phyloP scores from a whole-genome alignment of 1,140 invertebrate species.

The Drosophila bipectinata region DNA sequence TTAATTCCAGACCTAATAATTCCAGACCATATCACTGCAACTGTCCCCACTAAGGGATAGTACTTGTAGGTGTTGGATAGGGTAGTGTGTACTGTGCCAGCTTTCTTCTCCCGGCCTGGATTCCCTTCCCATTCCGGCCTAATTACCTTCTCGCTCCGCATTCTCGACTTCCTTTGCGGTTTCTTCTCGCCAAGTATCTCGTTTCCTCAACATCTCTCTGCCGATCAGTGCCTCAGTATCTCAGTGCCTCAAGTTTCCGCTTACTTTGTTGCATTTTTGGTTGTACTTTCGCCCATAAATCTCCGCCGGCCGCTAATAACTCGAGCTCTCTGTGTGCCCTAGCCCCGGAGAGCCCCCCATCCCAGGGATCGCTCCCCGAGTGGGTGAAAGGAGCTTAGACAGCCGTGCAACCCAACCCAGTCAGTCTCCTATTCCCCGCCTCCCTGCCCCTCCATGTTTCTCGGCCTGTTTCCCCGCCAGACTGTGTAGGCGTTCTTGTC shows the following conservation, averaged over 20 bases:
- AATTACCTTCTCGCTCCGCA: conserved; percentile 24
- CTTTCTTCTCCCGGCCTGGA: conserved; percentile 27
- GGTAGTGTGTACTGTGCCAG: background rate
- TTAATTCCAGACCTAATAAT: background rate
- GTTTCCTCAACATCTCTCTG: background rate
- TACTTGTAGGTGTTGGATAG: no score
- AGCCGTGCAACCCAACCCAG: conserved; percentile 8
- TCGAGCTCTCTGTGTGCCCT: conserved; percentile 12
- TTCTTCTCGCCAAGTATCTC: background rate
- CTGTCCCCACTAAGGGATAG: no score
- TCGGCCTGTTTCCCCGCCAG: conserved; percentile 4
- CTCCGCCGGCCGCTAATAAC: conserved; percentile 36
- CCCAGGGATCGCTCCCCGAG: conserved; percentile 11
- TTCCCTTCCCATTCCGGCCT: conserved; percentile 29
- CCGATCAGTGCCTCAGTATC: conserved; percentile 14
- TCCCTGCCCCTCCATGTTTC: no score
- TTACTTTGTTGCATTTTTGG: conserved; percentile 28
- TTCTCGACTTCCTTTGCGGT: conserved; percentile 39
- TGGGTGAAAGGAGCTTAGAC: conserved; percentile 44
- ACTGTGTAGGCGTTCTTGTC: conserved; percentile 21
- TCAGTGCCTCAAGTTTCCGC: conserved; percentile 29
- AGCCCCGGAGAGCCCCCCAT: conserved; percentile 1
- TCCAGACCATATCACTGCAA: no score
- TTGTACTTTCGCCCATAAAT: conserved; percentile 46
- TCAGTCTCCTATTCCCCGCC: background rate